Conservation (phyloP, 2,888 invertebrate species). For the Charanyca ferruginea region DNA sequence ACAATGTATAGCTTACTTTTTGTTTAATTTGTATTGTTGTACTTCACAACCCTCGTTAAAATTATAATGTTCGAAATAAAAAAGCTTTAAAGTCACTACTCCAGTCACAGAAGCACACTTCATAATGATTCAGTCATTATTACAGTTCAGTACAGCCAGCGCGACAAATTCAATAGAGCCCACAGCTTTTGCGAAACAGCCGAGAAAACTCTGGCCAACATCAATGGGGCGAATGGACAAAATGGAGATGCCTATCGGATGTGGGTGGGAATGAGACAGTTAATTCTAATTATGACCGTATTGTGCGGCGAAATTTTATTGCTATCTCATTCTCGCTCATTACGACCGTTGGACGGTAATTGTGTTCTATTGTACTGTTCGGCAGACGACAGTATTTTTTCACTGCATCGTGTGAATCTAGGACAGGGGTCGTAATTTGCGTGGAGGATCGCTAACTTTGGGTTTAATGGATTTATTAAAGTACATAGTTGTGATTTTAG, state of each 20-base stretch:
- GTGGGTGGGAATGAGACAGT: constrained; percentile 89
- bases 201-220: constrained; percentile 72
- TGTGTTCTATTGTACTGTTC: constrained; percentile 84
- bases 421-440: constrained; percentile 78
- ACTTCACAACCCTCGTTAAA: neutral
- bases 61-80: neutral
- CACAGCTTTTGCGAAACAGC: constrained; percentile 53
- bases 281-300: constrained; percentile 89
- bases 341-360: constrained; percentile 80
- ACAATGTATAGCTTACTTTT: neutral
- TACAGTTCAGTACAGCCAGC: constrained; percentile 51
- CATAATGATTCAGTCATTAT: constrained; percentile 43
- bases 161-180: constrained; percentile 58
- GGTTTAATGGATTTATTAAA: constrained; percentile 40
- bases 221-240: constrained; percentile 75
- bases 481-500: constrained; percentile 40
- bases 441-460: constrained; percentile 73
- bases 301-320: constrained; percentile 89
- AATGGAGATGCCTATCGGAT: constrained; percentile 82
- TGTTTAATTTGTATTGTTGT: no score
- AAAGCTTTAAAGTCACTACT: constrained; percentile 5
- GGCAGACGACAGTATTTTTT: constrained; percentile 80
- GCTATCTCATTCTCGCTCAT: constrained; percentile 89
- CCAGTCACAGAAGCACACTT: constrained; percentile 28
- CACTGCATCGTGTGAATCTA: constrained; percentile 86